Evolutionary conservation across 2,113 vertebrate genomes (phyloP).

Genomic region (Cisticola juncidis): DNA sequence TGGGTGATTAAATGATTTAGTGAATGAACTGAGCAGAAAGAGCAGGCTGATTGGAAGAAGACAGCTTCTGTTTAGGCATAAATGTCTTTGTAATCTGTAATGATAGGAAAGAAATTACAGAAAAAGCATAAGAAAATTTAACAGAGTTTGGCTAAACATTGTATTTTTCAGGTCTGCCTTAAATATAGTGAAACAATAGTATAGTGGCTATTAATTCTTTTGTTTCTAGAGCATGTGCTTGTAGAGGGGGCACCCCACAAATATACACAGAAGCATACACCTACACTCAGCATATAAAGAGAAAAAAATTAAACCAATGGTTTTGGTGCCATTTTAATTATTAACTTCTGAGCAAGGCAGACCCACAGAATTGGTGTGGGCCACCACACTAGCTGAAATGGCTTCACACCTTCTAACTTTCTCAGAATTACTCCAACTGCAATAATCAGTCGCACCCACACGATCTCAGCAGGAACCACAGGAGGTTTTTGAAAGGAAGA

Average conservation of each 20-base stretch:
- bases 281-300: not conserved
- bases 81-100: slow-evolving; percentile 68
- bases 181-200: slow-evolving; percentile 23
- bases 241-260: not conserved
- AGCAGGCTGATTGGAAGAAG: slow-evolving; percentile 69
- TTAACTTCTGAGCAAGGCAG: not conserved
- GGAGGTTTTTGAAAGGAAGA: not conserved
- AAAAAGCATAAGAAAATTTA: slow-evolving; percentile 43
- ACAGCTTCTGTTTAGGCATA: slow-evolving; percentile 71
- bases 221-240: not conserved
- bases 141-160: slow-evolving; percentile 47
- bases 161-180: slow-evolving; percentile 37
- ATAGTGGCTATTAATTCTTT: not conserved
- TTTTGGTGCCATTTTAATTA: not conserved
- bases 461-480: not conserved
- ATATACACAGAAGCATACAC: not conserved
- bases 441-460: not conserved
- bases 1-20: slow-evolving; percentile 72
- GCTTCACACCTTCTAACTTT: not conserved
- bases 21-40: slow-evolving; percentile 70
- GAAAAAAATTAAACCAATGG: not conserved
- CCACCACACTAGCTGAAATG: not conserved
- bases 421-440: not conserved
- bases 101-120: slow-evolving; percentile 42
- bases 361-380: not conserved